phyloP scores from a whole-genome alignment of 2,888 invertebrate species.

The Brenthis daphne region DNA sequence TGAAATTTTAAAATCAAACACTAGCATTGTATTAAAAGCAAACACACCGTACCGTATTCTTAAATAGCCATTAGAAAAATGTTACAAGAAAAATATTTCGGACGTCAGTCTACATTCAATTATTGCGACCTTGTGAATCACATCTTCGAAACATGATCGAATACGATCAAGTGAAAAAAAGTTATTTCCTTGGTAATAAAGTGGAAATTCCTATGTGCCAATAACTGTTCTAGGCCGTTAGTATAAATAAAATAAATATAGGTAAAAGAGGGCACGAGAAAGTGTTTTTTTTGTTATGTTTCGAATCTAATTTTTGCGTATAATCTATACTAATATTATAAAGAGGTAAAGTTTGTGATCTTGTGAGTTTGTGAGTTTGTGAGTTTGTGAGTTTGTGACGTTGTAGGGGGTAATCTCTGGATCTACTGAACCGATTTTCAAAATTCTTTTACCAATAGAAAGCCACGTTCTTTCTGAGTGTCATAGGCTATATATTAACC shows the following conservation, averaged over 20 bases:
- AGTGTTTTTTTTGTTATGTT: background rate
- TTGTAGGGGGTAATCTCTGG: too few species aligned
- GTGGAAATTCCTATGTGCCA: constrained; percentile 12
- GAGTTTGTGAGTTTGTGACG: too few species aligned
- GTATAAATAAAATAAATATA: constrained; percentile 16
- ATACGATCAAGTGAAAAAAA: background rate
- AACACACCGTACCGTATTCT: too few species aligned
- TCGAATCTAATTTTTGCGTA: background rate
- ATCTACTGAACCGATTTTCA: too few species aligned
- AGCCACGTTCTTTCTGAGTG: too few species aligned
- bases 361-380: too few species aligned
- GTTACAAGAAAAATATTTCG: constrained; percentile 12
- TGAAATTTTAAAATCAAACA: too few species aligned
- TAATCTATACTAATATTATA: too few species aligned
- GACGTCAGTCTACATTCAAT: constrained; percentile 12
- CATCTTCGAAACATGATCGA: constrained; percentile 14
- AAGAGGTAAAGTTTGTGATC: too few species aligned
- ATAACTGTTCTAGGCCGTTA: constrained; percentile 17
- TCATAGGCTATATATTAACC: too few species aligned
- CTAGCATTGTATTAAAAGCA: too few species aligned
- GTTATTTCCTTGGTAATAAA: background rate
- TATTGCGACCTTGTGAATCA: constrained; percentile 17
- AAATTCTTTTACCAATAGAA: too few species aligned
- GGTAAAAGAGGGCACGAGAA: constrained; percentile 18
- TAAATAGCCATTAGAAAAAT: constrained; percentile 11